These are phyloP conservation scores for Cavia aperea DNA, from an alignment of 2,113 vertebrate species.

Conservation along the genomic window DNA sequence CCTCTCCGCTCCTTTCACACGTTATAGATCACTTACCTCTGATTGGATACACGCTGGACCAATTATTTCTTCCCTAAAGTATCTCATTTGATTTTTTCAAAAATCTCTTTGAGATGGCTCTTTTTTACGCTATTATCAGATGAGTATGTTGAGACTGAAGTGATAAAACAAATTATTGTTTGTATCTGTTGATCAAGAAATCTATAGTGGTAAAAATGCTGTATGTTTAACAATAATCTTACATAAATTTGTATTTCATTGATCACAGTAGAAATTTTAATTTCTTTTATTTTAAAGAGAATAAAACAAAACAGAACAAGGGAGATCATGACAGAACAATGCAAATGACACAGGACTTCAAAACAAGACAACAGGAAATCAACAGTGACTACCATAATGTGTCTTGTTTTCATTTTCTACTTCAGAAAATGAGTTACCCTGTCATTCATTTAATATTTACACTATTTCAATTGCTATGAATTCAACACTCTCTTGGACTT, in stretches of 20 bases:
- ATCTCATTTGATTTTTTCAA: background rate
- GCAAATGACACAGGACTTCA: too few species aligned
- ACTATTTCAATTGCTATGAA: background rate
- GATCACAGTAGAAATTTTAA: background rate
- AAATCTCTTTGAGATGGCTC: background rate
- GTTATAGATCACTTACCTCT: rapidly evolving
- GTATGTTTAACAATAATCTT: background rate
- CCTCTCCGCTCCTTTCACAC: background rate
- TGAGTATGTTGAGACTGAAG: background rate
- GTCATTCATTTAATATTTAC: slow-evolving; percentile 20
- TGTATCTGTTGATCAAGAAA: background rate
- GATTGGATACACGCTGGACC: too few species aligned
- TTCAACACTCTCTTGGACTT: background rate
- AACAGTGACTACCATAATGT: too few species aligned
- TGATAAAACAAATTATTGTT: background rate
- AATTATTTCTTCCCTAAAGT: background rate
- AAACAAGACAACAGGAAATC: too few species aligned
- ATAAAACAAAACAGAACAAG: too few species aligned
- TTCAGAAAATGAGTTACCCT: slow-evolving; percentile 16
- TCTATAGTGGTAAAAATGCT: background rate
- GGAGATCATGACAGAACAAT: too few species aligned
- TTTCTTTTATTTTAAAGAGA: too few species aligned
- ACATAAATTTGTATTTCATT: background rate
- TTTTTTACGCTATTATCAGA: background rate
- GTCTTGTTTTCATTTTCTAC: background rate